phyloP scores from a whole-genome alignment of 2,113 vertebrate genomes.

The Tautogolabrus adspersus region DNA sequence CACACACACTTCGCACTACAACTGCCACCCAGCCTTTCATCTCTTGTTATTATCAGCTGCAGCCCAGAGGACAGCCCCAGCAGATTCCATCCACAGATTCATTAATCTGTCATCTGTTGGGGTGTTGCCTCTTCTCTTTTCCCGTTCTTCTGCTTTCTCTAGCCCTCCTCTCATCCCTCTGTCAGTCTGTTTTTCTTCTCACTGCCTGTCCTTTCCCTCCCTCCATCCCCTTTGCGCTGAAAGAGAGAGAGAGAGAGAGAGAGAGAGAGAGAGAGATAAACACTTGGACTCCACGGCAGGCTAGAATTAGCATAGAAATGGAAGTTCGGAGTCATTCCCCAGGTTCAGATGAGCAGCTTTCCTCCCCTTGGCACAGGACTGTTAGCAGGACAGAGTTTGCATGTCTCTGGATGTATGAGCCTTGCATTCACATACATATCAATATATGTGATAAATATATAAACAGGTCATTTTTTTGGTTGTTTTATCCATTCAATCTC shows the following conservation, averaged over 20 bases:
- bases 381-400: constrained; percentile 56
- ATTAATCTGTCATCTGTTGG: constrained; percentile 79
- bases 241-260: constrained; percentile 26
- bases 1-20: constrained; percentile 14
- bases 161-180: constrained; percentile 56
- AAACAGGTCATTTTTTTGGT: background rate
- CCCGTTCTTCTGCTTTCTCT: constrained; percentile 49
- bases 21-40: constrained; percentile 62
- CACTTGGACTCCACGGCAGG: constrained; percentile 71
- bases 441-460: background rate
- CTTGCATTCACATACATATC: background rate
- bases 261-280: constrained; percentile 69
- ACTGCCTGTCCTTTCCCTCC: constrained; percentile 39
- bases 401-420: constrained; percentile 31
- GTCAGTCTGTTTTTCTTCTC: constrained; percentile 51
- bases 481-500: background rate
- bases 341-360: constrained; percentile 78
- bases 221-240: constrained; percentile 43
- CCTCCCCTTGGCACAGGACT: constrained; percentile 63
- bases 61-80: constrained; percentile 71
- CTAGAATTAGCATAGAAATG: constrained; percentile 83
- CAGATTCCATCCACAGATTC: constrained; percentile 76
- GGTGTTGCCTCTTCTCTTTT: constrained; percentile 66
- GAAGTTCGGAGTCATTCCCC: constrained; percentile 79
- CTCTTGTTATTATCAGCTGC: constrained; percentile 77